Evolutionary conservation across 2,888 invertebrate genomes (phyloP), one percentile per base, ranked within the genome.

Genomic region (Dicyrtomina minuta): DNA sequence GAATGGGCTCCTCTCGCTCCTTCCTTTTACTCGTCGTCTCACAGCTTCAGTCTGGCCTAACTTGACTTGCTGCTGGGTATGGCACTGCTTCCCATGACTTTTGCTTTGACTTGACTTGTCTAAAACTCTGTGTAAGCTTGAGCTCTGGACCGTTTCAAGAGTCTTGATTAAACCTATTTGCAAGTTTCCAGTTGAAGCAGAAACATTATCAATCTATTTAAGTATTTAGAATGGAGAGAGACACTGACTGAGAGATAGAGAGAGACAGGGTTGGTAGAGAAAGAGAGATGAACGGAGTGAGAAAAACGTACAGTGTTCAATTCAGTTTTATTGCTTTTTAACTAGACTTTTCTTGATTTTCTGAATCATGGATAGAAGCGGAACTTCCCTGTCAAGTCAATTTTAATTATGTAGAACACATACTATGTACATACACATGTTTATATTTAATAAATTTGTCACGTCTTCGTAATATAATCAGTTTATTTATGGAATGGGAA

Each of bases 271-370:
- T 15, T 46, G 17, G n/a, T 46, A 20, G 17, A 41, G 41, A n/a
- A 4, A 33, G 60, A 60, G 60, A 43, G 46, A 46, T 24, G 13
- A 10, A 53, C 15, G 24, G 49, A 53, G 22, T 24, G 53, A 26
- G 33, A 33, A 33, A 33, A 33, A 5, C 4, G 33, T 33, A 33
- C 33, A 61, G 64, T 33, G 64, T 65, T 55, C 64, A 65, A 65
- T 53, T 65, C 64, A 53, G 24, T 53, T 65, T 65, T 65, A 65
- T 65, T 53, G 49, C 64, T 65, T 65, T 65, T 65, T 65, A 65
- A 65, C 64, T 65, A 53, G 64, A 65, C 64, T 65, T 65, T 65
- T 65, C 64, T 65, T 53, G 53, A 65, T 65, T 65, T 65, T 65
- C 39, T 65, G 13, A 65, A 65, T 53, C 51, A 65, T 33, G 8